Percentiles rank a stretch among this genome's conserved stretches.
Conservation (phyloP, 2,888 invertebrate species). For the Ornithoptera priamus region DNA sequence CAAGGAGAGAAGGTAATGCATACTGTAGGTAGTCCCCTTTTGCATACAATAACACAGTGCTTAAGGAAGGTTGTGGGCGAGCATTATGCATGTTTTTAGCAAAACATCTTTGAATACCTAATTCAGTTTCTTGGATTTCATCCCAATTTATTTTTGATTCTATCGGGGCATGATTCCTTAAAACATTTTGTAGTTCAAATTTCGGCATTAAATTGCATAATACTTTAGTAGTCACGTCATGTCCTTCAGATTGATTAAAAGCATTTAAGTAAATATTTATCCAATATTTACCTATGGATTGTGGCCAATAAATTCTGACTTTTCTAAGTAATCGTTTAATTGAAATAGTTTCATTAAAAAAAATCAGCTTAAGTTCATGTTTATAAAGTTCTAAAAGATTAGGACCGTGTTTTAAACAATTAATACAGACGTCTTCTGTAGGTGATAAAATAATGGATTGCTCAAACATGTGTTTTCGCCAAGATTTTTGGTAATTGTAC, state of each 20-base stretch:
- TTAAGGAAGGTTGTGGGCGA: constrained; percentile 56
- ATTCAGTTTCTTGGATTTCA: constrained; percentile 46
- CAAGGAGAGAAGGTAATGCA: constrained; percentile 55
- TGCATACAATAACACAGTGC: constrained; percentile 51
- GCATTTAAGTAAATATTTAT: constrained; percentile 40
- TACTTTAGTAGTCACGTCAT: constrained; percentile 49
- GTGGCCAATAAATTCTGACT: constrained; percentile 57
- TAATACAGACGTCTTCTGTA: constrained; percentile 51
- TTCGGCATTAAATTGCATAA: constrained; percentile 49
- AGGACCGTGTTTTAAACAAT: constrained; percentile 62
- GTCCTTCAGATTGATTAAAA: constrained; percentile 41
- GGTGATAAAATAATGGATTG: constrained; percentile 53
- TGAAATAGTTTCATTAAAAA: constrained; percentile 41
- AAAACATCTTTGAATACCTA: constrained; percentile 53
- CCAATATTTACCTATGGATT: constrained; percentile 49
- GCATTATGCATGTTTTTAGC: constrained; percentile 62
- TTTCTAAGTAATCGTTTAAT: constrained; percentile 47
- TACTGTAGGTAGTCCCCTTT: constrained; percentile 63
- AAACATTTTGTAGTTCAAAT: constrained; percentile 42
- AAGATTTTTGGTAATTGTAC: constrained; percentile 58
- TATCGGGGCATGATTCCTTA: constrained; percentile 53
- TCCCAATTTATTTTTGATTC: constrained; percentile 55
- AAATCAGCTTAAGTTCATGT: constrained; percentile 42
- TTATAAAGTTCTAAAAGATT: constrained; percentile 44
- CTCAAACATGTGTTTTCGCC: constrained; percentile 57